Base-by-base conservation (phyloP, 2,888 invertebrate species). In the Clunio marinus region DNA sequence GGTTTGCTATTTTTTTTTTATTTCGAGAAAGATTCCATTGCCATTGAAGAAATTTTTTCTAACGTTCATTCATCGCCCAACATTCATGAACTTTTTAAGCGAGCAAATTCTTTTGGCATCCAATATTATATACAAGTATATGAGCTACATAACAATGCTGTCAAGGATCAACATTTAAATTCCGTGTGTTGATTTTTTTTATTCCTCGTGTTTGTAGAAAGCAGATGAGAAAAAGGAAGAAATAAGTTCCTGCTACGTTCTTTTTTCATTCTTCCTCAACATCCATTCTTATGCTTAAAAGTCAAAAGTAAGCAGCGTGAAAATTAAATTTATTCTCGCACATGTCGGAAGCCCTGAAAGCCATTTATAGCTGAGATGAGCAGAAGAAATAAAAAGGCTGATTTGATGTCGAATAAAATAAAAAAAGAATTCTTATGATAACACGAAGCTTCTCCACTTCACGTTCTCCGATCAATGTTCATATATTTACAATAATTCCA, bases 111-210 rank as follows among this genome's bases (percentile, higher is more conserved):
- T 41, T 41, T 10, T 32, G 32, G 32, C 15, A n/a, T 41, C 41
- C n/a, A 41, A 15, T 41, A n/a, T 41, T 41, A 32, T 32, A 32
- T 41, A n/a, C 10, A 15, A 5, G 10, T 15, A 41, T 10, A 15
- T 41, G 15, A 15, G n/a, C n/a, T n/a, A 41, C 41, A 15, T 41
- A 41, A 62, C 62, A 62, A 62, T 41, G 25, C 37, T 41, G 41
- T 62, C 62, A 62, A 37, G 35, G 62, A 62, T 62, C 62, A 62
- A 37, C 62, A 22, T 62, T 62, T 32, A 59, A 59, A 59, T 7
- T 41, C 41, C 41, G 41, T 41, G 41, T 41, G 41, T 41, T 41
- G 41, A 41, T 41, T 41, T 41, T 41, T n/a, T 41, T 41, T 5
- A 32, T 8, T 32, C 32, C 8, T 32, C 32, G 5, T n/a, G 41